A percentile compares a stretch with the other conserved stretches of the same genome.
Evolutionary conservation across 64 coral and sea anemone genomes (phyloP).

Genomic region (Acropora tenuis): DNA sequence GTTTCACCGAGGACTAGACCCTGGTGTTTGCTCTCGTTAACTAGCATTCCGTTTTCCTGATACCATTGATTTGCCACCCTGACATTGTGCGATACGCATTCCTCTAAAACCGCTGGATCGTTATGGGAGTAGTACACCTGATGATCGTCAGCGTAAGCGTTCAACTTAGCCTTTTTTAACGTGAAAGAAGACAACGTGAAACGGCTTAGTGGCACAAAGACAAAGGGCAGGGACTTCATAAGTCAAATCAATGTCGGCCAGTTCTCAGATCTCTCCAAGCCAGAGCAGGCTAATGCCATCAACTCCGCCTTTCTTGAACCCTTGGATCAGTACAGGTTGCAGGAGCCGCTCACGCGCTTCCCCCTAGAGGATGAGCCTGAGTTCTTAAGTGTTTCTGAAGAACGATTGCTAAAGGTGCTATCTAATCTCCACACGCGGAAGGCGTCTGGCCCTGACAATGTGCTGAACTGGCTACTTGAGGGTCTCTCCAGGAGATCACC

Average conservation of each 20-base stretch:
- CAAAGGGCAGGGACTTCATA: conserved; percentile 37
- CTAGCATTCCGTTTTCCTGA: too few relatives aligned
- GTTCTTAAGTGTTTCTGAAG: background rate
- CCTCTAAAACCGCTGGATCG: too few relatives aligned
- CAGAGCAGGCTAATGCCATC: background rate
- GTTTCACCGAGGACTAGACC: too few relatives aligned
- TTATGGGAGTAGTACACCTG: too few relatives aligned
- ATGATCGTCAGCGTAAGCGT: too few relatives aligned
- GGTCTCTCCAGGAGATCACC: too few relatives aligned
- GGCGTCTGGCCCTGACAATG: conserved; percentile 6
- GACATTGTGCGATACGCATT: too few relatives aligned
- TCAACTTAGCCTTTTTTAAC: too few relatives aligned
- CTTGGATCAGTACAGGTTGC: conserved; percentile 38
- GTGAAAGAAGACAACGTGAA: conserved; percentile 1
- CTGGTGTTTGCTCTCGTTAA: too few relatives aligned
- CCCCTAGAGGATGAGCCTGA: conserved; percentile 13
- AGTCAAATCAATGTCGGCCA: conserved; percentile 59
- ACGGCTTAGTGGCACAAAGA: conserved; percentile 29
- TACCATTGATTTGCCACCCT: too few relatives aligned
- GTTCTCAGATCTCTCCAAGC: conserved; percentile 36
- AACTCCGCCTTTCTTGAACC: conserved; percentile 21
- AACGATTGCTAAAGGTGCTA: background rate
- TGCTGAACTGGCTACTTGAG: conserved; percentile 24
- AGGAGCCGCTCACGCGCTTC: background rate
- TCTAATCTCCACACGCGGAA: background rate